A percentile compares a stretch with the other conserved stretches of the same genome.
Conservation (phyloP, 2,888 invertebrate genomes). For the Drosophila acutilabella region DNA sequence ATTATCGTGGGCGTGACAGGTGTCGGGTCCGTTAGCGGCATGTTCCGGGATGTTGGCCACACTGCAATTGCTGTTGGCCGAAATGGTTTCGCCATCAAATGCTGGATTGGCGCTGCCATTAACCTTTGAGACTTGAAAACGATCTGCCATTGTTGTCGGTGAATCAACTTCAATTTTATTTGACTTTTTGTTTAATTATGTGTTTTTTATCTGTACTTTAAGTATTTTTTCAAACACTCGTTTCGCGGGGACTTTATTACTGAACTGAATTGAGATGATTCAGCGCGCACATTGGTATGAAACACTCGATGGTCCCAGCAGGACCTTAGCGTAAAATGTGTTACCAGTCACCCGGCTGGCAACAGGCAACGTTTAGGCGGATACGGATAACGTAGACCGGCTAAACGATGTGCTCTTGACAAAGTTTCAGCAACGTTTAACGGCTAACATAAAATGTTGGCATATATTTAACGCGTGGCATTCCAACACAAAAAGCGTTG, state of each 20-base stretch:
- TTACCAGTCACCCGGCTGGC: conserved; percentile 7
- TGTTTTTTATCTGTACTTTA: conserved; percentile 12
- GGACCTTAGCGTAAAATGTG: conserved; percentile 25
- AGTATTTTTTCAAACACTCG: conserved; percentile 23
- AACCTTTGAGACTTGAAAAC: conserved; percentile 80
- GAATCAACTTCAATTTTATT: conserved; percentile 34
- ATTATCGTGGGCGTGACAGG: conserved; percentile 46
- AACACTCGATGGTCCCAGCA: conserved; percentile 19
- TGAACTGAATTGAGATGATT: conserved; percentile 9
- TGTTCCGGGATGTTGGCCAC: conserved; percentile 30
- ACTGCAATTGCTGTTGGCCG: conserved; percentile 31
- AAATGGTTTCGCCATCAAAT: conserved; percentile 55
- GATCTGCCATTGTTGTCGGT: conserved; percentile 72
- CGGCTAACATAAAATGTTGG: conserved; percentile 52
- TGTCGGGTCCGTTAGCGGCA: conserved; percentile 43
- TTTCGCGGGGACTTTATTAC: conserved; percentile 10
- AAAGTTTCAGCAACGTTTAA: conserved; percentile 63
- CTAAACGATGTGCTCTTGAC: conserved; percentile 44
- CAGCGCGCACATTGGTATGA: conserved; percentile 24
- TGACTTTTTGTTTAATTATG: conserved; percentile 18
- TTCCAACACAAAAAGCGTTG: conserved; percentile 19
- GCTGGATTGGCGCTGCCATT: conserved; percentile 66
- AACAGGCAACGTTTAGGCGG: neutral
- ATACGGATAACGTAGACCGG: conserved; percentile 5
- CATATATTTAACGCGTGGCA: conserved; percentile 58